Evolutionary conservation across 2,113 vertebrate species (phyloP), one percentile per base, ranked within the genome.

Genomic region (Toxotes chatareus): DNA sequence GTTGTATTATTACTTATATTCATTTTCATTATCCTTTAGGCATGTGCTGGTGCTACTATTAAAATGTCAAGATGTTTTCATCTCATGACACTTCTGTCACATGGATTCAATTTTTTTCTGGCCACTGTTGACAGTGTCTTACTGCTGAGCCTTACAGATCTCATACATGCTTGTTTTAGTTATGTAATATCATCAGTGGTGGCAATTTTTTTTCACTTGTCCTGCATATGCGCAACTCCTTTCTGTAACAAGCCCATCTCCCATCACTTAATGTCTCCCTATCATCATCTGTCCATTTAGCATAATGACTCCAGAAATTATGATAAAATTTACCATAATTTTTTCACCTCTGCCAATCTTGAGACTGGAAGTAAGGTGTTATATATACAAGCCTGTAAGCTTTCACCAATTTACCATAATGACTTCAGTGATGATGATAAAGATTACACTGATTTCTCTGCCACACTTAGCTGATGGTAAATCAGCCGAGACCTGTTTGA

Each of bases 391-490:
- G 72, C 75, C 86, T 75, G 69, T 85, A 89, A 85, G 74, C 79
- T 55, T 81, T 74, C 49, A 55, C 84, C 88, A 89, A 89, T 90
- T 88, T 88, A 71, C 77, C 63, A 21, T 91, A 91, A 92, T 89
- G 86, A 85, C 63, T 82, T 84, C 72, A 71, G 27, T 82, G 86
- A 90, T 91, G 82, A 91, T 88, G 83, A 86, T 88, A 79, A 90
- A 89, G 82, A 91, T 90, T 86, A 78, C 44, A 3, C 62, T 32
- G 82, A 91, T 85, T 89, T 47, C 82, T 75, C 46, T 3, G 34
- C 57, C 68, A 79, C 71, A 73, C 62, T 77, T 80, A 80, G 27
- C 38, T 19, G 64, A 73, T 77, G 79, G 79, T 85, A 85, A 92
- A 90, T 93, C 84, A 89, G 67, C 34, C 82, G 66, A 79, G 81